Percentiles rank a stretch among this genome's conserved stretches.
Evolutionary conservation across 2,797 vertebrate species (phyloP).

Genomic region (Delichon dasypus): DNA sequence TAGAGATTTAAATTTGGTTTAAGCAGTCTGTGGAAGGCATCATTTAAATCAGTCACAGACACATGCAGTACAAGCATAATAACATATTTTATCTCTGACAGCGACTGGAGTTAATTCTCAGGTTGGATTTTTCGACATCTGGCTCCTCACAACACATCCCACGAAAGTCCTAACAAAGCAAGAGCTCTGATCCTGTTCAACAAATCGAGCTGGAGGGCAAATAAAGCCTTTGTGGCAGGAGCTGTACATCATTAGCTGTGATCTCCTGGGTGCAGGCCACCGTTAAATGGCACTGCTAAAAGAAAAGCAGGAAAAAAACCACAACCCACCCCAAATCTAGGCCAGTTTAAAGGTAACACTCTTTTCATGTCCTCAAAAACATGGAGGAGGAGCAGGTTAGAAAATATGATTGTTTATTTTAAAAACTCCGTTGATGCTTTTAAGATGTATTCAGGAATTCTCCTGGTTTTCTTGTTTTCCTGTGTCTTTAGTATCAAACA

Average conservation of each 20-base stretch:
- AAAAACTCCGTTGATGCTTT: not conserved
- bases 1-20: not conserved
- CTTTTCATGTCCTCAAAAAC: not conserved
- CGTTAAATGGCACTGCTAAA: not conserved
- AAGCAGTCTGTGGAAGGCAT: not conserved
- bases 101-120: not conserved
- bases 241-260: not conserved
- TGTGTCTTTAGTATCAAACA: rapidly evolving
- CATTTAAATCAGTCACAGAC: not conserved
- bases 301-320: not conserved
- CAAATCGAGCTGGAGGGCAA: not conserved
- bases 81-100: not conserved
- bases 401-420: not conserved
- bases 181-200: not conserved
- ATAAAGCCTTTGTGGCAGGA: not conserved
- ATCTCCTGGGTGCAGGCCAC: not conserved
- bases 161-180: not conserved
- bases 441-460: not conserved
- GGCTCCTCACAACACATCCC: not conserved
- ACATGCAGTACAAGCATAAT: not conserved
- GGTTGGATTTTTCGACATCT: not conserved
- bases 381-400: not conserved
- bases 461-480: not conserved
- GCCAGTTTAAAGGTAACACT: not conserved
- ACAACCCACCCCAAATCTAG: not conserved